phyloP scores from a whole-genome alignment of 1,140 invertebrate genomes.

The Ridgeia piscesae region DNA sequence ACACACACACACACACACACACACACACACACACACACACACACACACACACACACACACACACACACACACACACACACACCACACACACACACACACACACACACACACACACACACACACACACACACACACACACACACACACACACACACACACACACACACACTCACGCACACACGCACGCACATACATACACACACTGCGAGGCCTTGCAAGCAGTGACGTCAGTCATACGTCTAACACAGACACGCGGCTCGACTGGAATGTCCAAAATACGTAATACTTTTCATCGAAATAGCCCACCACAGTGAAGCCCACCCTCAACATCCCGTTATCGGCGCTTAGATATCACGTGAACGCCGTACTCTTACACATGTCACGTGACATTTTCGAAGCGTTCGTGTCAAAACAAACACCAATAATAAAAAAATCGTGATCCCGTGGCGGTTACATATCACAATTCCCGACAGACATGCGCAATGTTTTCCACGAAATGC shows the following conservation, averaged over 20 bases:
- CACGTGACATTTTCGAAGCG: background rate
- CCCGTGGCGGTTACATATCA: background rate
- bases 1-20: background rate
- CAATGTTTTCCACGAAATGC: background rate
- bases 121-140: background rate
- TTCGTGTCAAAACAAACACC: background rate
- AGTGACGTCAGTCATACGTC: background rate
- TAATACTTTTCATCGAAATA: slow-evolving; percentile 2
- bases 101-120: background rate
- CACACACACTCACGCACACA: background rate
- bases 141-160: background rate
- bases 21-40: background rate
- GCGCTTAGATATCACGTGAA: background rate
- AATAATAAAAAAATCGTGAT: background rate
- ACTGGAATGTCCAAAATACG: slow-evolving; percentile 5
- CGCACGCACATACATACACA: background rate
- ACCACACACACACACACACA: background rate
- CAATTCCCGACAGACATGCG: background rate
- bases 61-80: background rate
- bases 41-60: background rate
- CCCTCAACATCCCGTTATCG: background rate
- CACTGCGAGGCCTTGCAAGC: background rate
- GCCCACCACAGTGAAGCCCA: background rate
- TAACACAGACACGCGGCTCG: background rate
- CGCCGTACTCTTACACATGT: background rate